phyloP scores from a whole-genome alignment of 2,797 vertebrate genomes.

The Phoxinus dragarum region DNA sequence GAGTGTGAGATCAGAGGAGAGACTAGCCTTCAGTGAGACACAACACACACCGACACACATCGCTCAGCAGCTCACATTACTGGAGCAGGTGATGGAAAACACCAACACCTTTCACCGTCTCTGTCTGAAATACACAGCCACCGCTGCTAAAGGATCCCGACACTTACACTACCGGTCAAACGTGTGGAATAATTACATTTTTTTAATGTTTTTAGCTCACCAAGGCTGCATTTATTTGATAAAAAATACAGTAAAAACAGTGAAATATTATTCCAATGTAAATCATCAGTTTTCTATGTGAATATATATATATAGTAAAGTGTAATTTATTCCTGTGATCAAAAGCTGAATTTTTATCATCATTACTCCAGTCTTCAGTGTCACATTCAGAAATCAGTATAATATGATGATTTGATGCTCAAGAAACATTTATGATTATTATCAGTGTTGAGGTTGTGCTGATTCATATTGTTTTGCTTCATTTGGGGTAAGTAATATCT shows the following conservation, averaged over 20 bases:
- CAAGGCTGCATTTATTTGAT: background rate
- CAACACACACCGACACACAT: constrained; percentile 82
- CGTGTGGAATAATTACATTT: background rate
- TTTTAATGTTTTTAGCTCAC: background rate
- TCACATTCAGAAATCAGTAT: background rate
- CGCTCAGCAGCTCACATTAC: constrained; percentile 87
- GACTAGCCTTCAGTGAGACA: constrained; percentile 81
- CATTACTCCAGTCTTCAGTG: background rate
- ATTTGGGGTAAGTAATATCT: background rate
- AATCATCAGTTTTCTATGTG: background rate
- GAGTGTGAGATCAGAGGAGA: constrained; percentile 78
- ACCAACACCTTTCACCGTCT: background rate
- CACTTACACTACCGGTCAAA: background rate
- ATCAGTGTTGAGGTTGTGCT: background rate
- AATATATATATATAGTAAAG: background rate
- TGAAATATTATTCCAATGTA: too few relatives aligned
- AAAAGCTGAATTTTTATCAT: too few relatives aligned
- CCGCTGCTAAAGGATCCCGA: too few relatives aligned
- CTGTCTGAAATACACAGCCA: background rate
- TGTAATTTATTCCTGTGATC: background rate
- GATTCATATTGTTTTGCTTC: background rate
- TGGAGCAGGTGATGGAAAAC: constrained; percentile 82
- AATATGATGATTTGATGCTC: background rate
- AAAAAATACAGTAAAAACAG: background rate
- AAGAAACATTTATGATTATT: too few relatives aligned